Base-by-base conservation (phyloP, 2,797 vertebrate genomes). In the Halcyon smyrnensis region DNA sequence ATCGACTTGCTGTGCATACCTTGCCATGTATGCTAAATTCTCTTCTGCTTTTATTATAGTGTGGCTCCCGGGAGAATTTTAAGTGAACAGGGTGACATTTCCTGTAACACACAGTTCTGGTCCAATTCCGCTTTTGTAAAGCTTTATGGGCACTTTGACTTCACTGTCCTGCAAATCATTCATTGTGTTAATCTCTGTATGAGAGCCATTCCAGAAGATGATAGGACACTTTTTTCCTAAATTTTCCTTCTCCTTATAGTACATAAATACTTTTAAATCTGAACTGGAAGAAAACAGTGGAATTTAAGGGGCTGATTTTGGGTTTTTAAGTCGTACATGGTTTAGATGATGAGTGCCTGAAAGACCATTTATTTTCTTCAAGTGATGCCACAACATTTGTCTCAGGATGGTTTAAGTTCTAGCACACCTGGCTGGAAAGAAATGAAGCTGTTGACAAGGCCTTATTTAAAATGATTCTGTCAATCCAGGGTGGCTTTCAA, bases 91-190 rank as follows among this genome's bases (percentile, higher is more conserved):
- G 77, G 87, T 94, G 91, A 88, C 87, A 90, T 91, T 96, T 95
- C 48, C 87, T 83, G 2, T 84, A 54, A 69, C 37, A 50, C 37
- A 14, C 21, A 63, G 62, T 87, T 51, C 80, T 90, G 48, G 21
- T 68, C 75, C 86, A 86, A 91, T 92, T 92, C 57, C 19, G 32
- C 30, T 83, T 71, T 19, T 89, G 53, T 93, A 86, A 75, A 94
- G 91, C 73, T 93, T 95, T 95, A 95, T 93, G 84, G 69, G 67
- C 65, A 56, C 85, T 96, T 94, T 85, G 73, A 88, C 93, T 95
- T 88, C 45, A 21, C 43, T 84, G 88, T 79, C 87, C 73, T 79
- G 54, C 67, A 88, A 73, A 67, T 84, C 46, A 67, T 27, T 87
- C 54, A 39, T 32, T 54, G 63, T 1, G 6, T 62, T 88, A 19